phyloP scores from a whole-genome alignment of 2,888 invertebrate genomes.

The Galerucella pusilla region DNA sequence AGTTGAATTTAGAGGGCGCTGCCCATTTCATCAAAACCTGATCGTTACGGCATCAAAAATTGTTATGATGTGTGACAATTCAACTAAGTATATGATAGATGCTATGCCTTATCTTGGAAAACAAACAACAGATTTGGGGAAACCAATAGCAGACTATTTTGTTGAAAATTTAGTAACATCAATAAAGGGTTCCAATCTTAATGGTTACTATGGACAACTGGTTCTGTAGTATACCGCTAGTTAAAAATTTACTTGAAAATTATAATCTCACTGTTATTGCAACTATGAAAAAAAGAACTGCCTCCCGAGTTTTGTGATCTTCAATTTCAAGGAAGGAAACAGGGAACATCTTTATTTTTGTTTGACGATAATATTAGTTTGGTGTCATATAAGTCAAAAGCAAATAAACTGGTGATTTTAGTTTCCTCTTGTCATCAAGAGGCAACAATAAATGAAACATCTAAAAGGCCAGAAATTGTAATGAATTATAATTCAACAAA shows the following conservation, averaged over 20 bases:
- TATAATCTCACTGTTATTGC: constrained; percentile 9
- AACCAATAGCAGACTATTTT: not conserved
- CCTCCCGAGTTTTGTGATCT: not conserved
- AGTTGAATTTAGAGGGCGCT: constrained; percentile 4
- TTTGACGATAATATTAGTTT: constrained; percentile 4
- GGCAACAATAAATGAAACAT: constrained; percentile 7
- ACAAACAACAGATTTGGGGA: constrained; percentile 2
- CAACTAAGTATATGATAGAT: not conserved
- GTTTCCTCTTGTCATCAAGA: not conserved
- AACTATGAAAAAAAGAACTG: not conserved
- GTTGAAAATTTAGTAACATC: too few relatives aligned
- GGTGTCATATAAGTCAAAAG: constrained; percentile 1
- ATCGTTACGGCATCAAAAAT: constrained; percentile 5
- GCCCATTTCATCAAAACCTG: not conserved
- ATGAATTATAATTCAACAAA: constrained; percentile 15
- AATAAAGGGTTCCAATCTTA: too few relatives aligned
- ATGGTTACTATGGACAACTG: too few relatives aligned
- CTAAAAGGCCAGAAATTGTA: constrained; percentile 10
- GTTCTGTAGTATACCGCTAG: too few relatives aligned
- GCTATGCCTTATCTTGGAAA: constrained; percentile 11
- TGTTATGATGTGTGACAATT: constrained; percentile 12
- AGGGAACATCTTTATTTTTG: not conserved
- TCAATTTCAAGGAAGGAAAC: not conserved
- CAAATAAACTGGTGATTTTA: not conserved
- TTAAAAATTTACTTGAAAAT: constrained; percentile 1